Conservation (phyloP, 2,888 invertebrate genomes). For the Drosophila subsilvestris region DNA sequence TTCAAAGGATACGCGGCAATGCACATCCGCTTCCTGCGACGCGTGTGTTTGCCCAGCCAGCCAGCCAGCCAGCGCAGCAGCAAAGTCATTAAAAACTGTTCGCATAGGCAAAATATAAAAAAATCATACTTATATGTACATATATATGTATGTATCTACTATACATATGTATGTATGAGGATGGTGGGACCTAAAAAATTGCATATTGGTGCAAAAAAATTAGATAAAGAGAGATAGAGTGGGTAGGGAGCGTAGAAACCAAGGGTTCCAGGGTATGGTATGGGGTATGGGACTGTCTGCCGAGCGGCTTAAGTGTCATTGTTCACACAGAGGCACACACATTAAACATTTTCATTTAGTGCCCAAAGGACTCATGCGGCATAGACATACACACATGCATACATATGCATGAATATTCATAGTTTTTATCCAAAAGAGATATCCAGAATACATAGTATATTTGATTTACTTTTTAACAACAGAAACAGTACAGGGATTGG, state of each 20-base stretch:
- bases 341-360: constrained; percentile 72
- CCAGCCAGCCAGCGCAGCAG: constrained; percentile 66
- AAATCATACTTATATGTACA: constrained; percentile 22
- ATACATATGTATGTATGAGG: not conserved
- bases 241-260: not conserved
- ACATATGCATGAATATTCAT: constrained; percentile 65
- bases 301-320: constrained; percentile 77
- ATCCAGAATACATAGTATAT: no score
- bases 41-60: constrained; percentile 71
- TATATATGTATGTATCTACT: not conserved
- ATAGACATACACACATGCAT: no score
- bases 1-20: constrained; percentile 48
- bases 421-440: constrained; percentile 20
- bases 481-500: not conserved
- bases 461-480: not conserved
- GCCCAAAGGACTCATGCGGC: constrained; percentile 34
- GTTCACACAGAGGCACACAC: constrained; percentile 64
- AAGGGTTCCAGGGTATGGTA: constrained; percentile 1
- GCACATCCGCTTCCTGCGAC: constrained; percentile 49
- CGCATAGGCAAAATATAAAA: constrained; percentile 70
- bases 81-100: constrained; percentile 79
- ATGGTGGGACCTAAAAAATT: constrained; percentile 55
- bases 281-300: constrained; percentile 57
- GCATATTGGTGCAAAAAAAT: constrained; percentile 78
- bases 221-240: constrained; percentile 27